Conservation (phyloP, 2,888 invertebrate species). For the Cerastoderma edule region DNA sequence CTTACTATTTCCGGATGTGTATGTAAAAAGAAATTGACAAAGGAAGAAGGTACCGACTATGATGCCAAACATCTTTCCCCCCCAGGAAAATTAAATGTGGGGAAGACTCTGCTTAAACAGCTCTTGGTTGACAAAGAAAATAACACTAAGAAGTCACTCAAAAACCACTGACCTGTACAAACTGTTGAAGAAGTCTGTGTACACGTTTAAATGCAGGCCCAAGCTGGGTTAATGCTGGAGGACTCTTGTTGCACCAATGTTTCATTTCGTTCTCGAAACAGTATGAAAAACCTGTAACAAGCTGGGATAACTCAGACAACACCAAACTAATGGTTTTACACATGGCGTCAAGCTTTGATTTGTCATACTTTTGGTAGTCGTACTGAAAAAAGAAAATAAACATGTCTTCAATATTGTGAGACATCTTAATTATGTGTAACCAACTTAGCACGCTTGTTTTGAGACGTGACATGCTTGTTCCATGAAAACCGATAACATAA, state of each 20-base stretch:
- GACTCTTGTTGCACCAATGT: constrained; percentile 78
- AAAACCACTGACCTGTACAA: constrained; percentile 73
- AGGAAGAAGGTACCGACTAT: too few relatives aligned
- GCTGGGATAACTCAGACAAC: constrained; percentile 78
- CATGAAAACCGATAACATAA: too few relatives aligned
- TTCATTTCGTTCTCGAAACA: constrained; percentile 80
- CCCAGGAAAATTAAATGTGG: too few relatives aligned
- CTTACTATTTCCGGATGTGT: too few relatives aligned
- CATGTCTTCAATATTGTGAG: not conserved
- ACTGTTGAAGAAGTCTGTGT: constrained; percentile 70
- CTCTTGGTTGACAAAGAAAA: too few relatives aligned
- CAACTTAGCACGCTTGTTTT: too few relatives aligned
- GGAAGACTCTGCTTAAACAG: too few relatives aligned
- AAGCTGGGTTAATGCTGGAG: constrained; percentile 73
- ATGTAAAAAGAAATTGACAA: too few relatives aligned
- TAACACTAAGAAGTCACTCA: too few relatives aligned
- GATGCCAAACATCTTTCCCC: too few relatives aligned
- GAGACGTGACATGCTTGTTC: too few relatives aligned
- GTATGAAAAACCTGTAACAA: constrained; percentile 77
- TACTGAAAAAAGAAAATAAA: constrained; percentile 57
- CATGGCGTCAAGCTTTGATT: constrained; percentile 60
- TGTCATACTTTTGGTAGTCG: constrained; percentile 63
- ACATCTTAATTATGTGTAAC: too few relatives aligned
- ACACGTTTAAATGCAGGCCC: constrained; percentile 78
- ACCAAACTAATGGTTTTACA: constrained; percentile 71